Evolutionary conservation across 2,888 invertebrate species (phyloP).

Genomic region (Perithous albicinctus): DNA sequence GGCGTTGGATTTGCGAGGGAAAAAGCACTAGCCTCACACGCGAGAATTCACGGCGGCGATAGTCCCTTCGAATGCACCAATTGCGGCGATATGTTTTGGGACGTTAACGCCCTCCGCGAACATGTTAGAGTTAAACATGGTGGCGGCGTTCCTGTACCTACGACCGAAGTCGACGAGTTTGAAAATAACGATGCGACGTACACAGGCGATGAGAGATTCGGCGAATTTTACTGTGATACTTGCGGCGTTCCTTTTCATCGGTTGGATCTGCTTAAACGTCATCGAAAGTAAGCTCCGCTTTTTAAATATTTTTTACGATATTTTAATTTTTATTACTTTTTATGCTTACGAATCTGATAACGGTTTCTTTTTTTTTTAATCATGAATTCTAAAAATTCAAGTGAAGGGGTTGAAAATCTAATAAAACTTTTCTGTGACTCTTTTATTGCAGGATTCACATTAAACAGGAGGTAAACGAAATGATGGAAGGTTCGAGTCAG

Average conservation of each 20-base stretch:
- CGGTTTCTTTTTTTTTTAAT: too few relatives aligned
- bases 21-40: slow-evolving; percentile 92
- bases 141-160: slow-evolving; percentile 65
- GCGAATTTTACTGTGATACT: slow-evolving; percentile 89
- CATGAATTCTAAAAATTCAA: too few relatives aligned
- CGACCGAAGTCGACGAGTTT: slow-evolving; percentile 83
- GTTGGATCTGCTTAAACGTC: slow-evolving; percentile 90
- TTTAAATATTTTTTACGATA: slow-evolving; percentile 13
- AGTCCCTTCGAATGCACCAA: slow-evolving; percentile 92
- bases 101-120: slow-evolving; percentile 86
- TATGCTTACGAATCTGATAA: too few relatives aligned
- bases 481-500: slow-evolving; percentile 79
- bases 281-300: slow-evolving; percentile 86
- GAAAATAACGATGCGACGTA: slow-evolving; percentile 86
- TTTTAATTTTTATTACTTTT: background rate
- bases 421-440: background rate
- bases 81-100: slow-evolving; percentile 94
- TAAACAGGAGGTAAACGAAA: slow-evolving; percentile 80
- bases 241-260: slow-evolving; percentile 93
- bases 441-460: slow-evolving; percentile 80
- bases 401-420: too few relatives aligned
- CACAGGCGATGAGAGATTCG: slow-evolving; percentile 87
- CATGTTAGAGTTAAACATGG: slow-evolving; percentile 88
- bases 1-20: slow-evolving; percentile 92
- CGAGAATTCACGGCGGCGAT: slow-evolving; percentile 92